These are phyloP conservation scores for Volucella bombylans DNA, from an alignment of 2,888 invertebrate species.

Conservation along the genomic window DNA sequence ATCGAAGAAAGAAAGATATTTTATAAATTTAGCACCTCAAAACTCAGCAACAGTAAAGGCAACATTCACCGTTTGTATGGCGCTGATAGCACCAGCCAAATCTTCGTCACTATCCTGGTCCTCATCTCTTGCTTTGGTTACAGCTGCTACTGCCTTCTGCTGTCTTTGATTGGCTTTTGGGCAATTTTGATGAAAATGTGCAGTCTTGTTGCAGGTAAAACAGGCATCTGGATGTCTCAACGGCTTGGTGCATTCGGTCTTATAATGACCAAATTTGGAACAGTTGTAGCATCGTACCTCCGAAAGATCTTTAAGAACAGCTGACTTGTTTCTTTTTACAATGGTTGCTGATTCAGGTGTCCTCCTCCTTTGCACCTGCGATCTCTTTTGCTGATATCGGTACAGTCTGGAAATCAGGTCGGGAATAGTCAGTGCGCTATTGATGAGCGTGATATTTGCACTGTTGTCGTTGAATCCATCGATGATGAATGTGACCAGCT, in stretches of 20 bases:
- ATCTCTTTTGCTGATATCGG: no score
- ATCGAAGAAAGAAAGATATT: conserved; percentile 26
- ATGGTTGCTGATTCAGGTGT: no score
- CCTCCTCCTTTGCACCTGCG: no score
- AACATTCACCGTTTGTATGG: conserved; percentile 41
- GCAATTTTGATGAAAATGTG: conserved; percentile 22
- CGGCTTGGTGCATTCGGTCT: conserved; percentile 40
- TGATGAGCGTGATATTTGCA: conserved; percentile 8
- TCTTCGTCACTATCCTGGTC: conserved; percentile 21
- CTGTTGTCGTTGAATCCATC: conserved; percentile 13
- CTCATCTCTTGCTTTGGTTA: conserved; percentile 24
- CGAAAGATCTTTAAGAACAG: background rate
- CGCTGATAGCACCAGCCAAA: conserved; percentile 31
- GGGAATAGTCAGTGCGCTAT: no score
- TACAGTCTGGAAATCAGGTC: no score
- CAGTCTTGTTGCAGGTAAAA: conserved; percentile 35
- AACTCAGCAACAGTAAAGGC: conserved; percentile 7
- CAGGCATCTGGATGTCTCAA: conserved; percentile 23
- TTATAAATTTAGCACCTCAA: conserved; percentile 7
- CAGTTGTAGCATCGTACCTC: conserved; percentile 52
- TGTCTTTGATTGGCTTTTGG: conserved; percentile 36
- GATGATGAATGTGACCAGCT: conserved; percentile 2
- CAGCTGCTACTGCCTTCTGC: conserved; percentile 39
- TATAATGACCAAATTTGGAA: conserved; percentile 46
- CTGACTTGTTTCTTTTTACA: no score